A percentile compares a stretch with the other conserved stretches of the same genome.
Conservation (phyloP, 2,113 vertebrate species). For the Thermophis baileyi region DNA sequence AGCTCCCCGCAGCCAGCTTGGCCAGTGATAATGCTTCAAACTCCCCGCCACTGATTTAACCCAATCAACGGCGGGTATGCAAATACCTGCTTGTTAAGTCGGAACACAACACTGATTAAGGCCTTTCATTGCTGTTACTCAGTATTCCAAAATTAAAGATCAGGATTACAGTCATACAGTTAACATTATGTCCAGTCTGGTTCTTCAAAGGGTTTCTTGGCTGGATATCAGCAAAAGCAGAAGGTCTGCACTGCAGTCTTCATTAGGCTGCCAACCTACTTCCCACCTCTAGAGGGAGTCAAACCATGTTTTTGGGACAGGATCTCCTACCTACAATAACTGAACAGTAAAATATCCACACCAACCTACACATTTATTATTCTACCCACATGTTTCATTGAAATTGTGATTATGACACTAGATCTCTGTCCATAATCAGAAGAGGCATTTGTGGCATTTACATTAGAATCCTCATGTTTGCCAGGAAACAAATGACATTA, state of each 20-base stretch:
- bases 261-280: not conserved
- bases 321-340: not conserved
- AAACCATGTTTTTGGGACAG: not conserved
- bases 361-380: not conserved
- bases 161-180: not conserved
- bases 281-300: constrained; percentile 4
- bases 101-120: no score
- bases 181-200: not conserved
- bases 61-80: no score
- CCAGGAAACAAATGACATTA: not conserved
- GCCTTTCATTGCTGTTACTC: not conserved
- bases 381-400: not conserved
- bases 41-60: no score
- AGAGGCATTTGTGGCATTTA: not conserved
- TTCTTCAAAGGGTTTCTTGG: no score
- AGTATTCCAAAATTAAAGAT: not conserved
- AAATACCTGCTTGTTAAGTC: no score
- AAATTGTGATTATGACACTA: not conserved
- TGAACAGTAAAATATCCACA: not conserved
- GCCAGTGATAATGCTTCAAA: no score
- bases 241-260: not conserved
- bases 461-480: not conserved
- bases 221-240: not conserved
- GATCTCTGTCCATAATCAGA: not conserved
- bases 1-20: no score